phyloP scores from a whole-genome alignment of 2,113 vertebrate species.

The Brienomyrus longianalis region DNA sequence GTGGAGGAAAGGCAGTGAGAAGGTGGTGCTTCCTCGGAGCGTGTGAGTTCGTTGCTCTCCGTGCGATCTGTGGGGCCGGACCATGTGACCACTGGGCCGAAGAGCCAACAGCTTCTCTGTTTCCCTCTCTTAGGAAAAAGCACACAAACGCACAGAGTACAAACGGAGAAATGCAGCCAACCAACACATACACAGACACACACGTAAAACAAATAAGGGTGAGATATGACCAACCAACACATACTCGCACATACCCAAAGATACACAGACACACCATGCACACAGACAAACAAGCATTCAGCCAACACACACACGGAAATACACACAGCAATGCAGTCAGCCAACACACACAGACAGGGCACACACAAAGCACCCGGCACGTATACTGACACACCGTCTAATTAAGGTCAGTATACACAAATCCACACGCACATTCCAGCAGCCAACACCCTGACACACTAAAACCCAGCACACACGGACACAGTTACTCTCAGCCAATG shows the following conservation, averaged over 20 bases:
- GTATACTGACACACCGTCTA: not conserved
- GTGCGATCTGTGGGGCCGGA: not conserved
- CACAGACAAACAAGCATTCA: not conserved
- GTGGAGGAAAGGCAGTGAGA: not conserved
- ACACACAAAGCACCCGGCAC: not conserved
- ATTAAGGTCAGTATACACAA: not conserved
- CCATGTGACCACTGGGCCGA: not conserved
- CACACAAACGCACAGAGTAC: not conserved
- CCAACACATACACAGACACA: not conserved
- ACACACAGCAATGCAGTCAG: not conserved
- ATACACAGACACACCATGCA: not conserved
- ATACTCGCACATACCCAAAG: not conserved
- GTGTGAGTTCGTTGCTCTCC: conserved; percentile 22
- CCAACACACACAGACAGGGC: not conserved
- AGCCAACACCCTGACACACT: not conserved
- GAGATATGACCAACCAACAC: not conserved
- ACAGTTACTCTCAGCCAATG: not conserved
- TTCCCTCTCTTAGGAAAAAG: not conserved
- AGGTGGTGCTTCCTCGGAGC: conserved; percentile 10
- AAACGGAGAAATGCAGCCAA: not conserved
- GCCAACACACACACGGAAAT: not conserved
- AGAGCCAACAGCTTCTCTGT: not conserved
- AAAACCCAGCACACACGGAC: not conserved
- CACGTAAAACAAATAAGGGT: not conserved
- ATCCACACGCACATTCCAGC: too few relatives aligned